phyloP scores from a whole-genome alignment of 2,888 invertebrate genomes.

The Toxonevra muliebris region DNA sequence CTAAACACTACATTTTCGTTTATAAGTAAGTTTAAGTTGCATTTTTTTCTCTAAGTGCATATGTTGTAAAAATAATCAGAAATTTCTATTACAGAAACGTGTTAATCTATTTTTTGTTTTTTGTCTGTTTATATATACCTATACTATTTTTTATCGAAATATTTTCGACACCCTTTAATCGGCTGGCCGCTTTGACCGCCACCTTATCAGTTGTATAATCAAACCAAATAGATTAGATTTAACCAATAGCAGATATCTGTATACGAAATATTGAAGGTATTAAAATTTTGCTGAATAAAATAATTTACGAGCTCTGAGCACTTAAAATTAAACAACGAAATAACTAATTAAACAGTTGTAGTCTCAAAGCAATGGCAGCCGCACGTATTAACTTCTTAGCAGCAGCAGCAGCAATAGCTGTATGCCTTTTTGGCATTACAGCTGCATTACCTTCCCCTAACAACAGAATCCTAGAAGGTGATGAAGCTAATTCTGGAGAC shows the following conservation, averaged over 20 bases:
- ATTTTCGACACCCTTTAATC: too few species aligned
- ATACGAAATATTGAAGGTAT: background rate
- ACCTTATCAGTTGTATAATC: conserved; percentile 4
- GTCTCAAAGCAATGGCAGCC: conserved; percentile 41
- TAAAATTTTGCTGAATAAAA: background rate
- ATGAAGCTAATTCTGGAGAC: conserved; percentile 52
- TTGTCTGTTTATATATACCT: too few species aligned
- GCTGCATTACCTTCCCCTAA: conserved; percentile 24
- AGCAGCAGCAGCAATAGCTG: conserved; percentile 32
- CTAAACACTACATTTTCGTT: too few species aligned
- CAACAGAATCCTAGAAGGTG: conserved; percentile 55
- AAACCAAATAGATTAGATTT: conserved; percentile 6
- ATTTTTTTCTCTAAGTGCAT: too few species aligned
- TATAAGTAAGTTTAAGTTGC: too few species aligned
- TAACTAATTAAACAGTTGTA: conserved; percentile 28
- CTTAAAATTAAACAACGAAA: background rate
- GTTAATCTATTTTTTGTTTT: too few species aligned
- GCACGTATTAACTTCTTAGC: conserved; percentile 44
- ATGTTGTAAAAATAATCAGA: too few species aligned
- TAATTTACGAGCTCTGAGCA: background rate
- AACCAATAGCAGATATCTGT: background rate
- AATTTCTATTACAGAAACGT: too few species aligned
- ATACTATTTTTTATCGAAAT: too few species aligned
- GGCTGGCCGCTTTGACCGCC: too few species aligned
- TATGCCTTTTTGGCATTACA: conserved; percentile 22